These are phyloP conservation scores for Drosophila limbata DNA, from an alignment of 2,888 invertebrate genomes.

Conservation along the genomic window DNA sequence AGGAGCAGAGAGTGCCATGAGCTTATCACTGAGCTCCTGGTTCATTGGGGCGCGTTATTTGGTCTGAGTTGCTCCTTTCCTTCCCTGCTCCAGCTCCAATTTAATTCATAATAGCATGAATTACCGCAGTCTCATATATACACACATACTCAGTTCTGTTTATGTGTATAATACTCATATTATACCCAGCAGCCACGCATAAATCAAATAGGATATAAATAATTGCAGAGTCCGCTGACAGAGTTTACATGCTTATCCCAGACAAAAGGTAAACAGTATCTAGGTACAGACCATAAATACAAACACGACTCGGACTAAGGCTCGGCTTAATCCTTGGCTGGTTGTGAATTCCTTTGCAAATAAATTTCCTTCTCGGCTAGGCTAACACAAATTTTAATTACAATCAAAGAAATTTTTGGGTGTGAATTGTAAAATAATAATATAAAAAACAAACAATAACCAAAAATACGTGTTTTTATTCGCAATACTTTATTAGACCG, in stretches of 20 bases:
- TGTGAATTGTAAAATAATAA: too few relatives aligned
- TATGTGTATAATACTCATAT: slow-evolving; percentile 18
- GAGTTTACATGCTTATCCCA: slow-evolving; percentile 30
- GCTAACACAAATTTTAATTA: too few relatives aligned
- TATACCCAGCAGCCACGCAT: slow-evolving; percentile 33
- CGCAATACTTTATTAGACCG: too few relatives aligned
- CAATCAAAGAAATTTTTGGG: too few relatives aligned
- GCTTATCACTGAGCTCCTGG: slow-evolving; percentile 50
- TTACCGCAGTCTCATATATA: slow-evolving; percentile 12
- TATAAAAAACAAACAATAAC: too few relatives aligned
- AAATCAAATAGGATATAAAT: slow-evolving; percentile 64
- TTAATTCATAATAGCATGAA: slow-evolving; percentile 59
- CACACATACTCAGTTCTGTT: slow-evolving; percentile 16
- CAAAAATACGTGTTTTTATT: too few relatives aligned
- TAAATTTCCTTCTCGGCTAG: too few relatives aligned
- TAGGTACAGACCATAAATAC: neutral
- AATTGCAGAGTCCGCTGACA: slow-evolving; percentile 47
- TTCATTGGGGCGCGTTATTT: slow-evolving; percentile 24
- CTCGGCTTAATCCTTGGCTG: neutral
- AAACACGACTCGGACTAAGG: neutral
- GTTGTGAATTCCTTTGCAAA: too few relatives aligned
- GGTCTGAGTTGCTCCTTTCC: slow-evolving; percentile 20
- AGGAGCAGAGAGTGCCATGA: slow-evolving; percentile 45
- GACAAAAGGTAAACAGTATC: slow-evolving; percentile 24
- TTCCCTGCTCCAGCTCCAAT: neutral